Evolutionary conservation across 2,113 vertebrate genomes (phyloP).

Genomic region (Gallinago media): DNA sequence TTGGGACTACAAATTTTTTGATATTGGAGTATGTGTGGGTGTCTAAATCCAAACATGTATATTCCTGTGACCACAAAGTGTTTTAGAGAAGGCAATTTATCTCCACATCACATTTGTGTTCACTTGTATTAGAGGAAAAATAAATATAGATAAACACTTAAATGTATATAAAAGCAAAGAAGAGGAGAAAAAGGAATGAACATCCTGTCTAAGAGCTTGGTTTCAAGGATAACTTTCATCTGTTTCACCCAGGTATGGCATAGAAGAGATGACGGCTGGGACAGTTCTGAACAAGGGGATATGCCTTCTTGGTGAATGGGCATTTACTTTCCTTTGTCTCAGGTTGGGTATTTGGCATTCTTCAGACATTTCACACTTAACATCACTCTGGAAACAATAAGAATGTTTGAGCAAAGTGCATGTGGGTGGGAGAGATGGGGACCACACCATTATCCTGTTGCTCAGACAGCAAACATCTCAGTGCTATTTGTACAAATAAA

Average conservation of each 20-base stretch:
- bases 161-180: neutral
- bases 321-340: neutral
- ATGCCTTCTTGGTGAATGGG: neutral
- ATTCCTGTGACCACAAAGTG: slow-evolving; percentile 38
- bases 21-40: slow-evolving; percentile 35
- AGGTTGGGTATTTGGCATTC: neutral
- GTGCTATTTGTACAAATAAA: neutral
- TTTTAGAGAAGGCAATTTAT: slow-evolving; percentile 42
- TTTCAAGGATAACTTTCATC: neutral
- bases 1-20: neutral
- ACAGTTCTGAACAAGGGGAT: neutral
- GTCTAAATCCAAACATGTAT: neutral
- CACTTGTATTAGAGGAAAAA: slow-evolving; percentile 42
- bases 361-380: neutral
- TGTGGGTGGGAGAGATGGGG: neutral
- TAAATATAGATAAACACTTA: neutral
- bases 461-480: neutral
- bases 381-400: neutral
- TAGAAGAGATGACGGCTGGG: neutral
- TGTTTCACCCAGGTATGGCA: neutral
- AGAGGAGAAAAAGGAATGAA: neutral
- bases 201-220: neutral
- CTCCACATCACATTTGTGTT: slow-evolving; percentile 45
- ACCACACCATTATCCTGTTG: neutral
- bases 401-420: neutral